Conservation (phyloP, 2,113 vertebrate species). For the Cisticola juncidis region DNA sequence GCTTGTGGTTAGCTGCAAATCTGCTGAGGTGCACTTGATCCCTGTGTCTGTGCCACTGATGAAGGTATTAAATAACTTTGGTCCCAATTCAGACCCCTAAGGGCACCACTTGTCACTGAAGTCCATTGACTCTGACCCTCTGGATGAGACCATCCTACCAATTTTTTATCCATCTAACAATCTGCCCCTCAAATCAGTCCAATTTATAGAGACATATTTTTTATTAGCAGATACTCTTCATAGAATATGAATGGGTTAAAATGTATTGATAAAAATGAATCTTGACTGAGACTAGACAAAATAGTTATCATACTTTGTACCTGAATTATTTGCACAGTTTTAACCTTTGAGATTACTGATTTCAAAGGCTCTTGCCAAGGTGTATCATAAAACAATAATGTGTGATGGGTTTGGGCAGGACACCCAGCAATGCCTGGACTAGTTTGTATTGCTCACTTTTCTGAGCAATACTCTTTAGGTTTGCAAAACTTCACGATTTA, state of each 20-base stretch:
- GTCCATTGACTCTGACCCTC: background rate
- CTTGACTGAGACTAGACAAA: background rate
- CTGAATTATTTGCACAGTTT: background rate
- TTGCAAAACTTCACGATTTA: background rate
- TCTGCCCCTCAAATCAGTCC: background rate
- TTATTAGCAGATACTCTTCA: background rate
- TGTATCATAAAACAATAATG: background rate
- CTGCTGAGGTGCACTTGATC: accelerated
- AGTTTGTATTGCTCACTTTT: background rate
- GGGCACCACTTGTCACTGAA: background rate
- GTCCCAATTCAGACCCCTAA: background rate
- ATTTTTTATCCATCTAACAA: background rate
- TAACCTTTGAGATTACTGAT: background rate
- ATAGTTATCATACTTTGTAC: background rate
- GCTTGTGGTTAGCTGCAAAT: background rate
- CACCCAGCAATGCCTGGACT: background rate
- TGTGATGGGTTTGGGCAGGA: background rate
- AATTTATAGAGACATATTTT: background rate
- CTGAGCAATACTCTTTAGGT: background rate
- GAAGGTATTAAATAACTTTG: background rate
- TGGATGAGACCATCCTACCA: background rate
- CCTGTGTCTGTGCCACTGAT: background rate
- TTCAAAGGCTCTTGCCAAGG: background rate
- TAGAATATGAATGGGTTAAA: background rate
- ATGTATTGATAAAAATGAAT: background rate